Conservation (phyloP, 2,888 invertebrate species). For the Andrena minutula region DNA sequence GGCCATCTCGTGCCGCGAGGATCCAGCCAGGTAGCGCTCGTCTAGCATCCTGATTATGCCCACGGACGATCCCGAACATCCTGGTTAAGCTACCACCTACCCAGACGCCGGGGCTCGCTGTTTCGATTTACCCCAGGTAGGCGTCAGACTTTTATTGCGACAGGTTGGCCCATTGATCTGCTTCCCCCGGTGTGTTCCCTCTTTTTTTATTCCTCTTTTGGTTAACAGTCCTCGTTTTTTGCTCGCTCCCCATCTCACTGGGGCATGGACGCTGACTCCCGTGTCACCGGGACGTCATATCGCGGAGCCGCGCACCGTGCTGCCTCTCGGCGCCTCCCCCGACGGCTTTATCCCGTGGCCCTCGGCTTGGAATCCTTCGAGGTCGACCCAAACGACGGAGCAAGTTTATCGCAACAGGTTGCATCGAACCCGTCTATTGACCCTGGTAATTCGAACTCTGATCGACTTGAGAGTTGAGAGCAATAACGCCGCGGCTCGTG, state of each 20-base stretch:
- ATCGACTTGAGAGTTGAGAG: constrained; percentile 42
- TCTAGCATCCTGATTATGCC: constrained; percentile 68
- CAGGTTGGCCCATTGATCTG: constrained; percentile 72
- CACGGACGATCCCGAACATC: constrained; percentile 53
- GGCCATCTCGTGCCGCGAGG: constrained; percentile 20
- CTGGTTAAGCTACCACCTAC: constrained; percentile 57
- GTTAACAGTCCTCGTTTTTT: too few species aligned
- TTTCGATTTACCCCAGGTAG: constrained; percentile 59
- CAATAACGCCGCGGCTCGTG: constrained; percentile 28
- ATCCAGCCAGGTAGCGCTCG: constrained; percentile 63
- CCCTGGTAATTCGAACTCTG: constrained; percentile 59
- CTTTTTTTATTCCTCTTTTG: neutral
- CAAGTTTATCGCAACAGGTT: constrained; percentile 81
- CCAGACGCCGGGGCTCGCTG: constrained; percentile 11
- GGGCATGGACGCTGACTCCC: neutral
- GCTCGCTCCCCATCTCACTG: neutral
- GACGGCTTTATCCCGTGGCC: constrained; percentile 40
- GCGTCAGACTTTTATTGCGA: constrained; percentile 74
- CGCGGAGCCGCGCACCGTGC: constrained; percentile 23
- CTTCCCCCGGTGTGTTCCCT: constrained; percentile 8
- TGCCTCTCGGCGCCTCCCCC: constrained; percentile 2
- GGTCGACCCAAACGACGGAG: constrained; percentile 39
- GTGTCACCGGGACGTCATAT: constrained; percentile 40
- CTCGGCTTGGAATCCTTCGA: constrained; percentile 6
- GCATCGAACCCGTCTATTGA: constrained; percentile 70